A percentile compares a stretch with the other conserved stretches of the same genome.
Conservation (phyloP, 2,797 vertebrate genomes). For the Onychomys torridus region DNA sequence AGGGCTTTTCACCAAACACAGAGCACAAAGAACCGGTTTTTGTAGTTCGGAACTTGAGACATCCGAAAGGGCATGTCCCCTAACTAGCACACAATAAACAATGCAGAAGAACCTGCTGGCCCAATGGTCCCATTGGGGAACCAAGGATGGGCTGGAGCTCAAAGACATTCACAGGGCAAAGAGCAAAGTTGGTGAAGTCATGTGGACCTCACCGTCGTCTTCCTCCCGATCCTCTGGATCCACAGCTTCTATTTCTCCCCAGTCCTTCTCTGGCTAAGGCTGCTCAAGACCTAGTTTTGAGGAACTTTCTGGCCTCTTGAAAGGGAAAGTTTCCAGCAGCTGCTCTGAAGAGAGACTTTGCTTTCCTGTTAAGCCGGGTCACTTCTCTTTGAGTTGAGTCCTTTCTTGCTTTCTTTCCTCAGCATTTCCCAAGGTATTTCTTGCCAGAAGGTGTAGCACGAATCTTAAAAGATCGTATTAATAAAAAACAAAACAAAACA, state of each 20-base stretch:
- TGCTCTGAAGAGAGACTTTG: slow-evolving; percentile 36
- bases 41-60: slow-evolving; percentile 11
- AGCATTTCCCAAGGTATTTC: slow-evolving; percentile 51
- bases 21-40: neutral
- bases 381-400: slow-evolving; percentile 56
- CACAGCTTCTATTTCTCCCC: neutral
- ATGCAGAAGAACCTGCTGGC: neutral
- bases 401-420: slow-evolving; percentile 19
- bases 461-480: too few species aligned
- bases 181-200: neutral
- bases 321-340: slow-evolving; percentile 2
- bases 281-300: neutral
- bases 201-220: neutral
- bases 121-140: neutral
- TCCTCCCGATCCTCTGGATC: neutral
- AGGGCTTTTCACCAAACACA: slow-evolving; percentile 14
- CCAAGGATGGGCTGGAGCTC: neutral
- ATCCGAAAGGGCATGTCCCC: neutral
- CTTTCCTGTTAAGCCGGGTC: slow-evolving; percentile 42
- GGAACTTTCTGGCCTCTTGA: neutral
- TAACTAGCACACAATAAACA: neutral
- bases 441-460: slow-evolving; percentile 5
- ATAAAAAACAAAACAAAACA: too few species aligned
- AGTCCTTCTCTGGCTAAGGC: neutral
- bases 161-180: neutral